Evolutionary conservation across 2,888 invertebrate species (phyloP), one percentile per base, ranked within the genome.

Genomic region (Uloborus plumipes): DNA sequence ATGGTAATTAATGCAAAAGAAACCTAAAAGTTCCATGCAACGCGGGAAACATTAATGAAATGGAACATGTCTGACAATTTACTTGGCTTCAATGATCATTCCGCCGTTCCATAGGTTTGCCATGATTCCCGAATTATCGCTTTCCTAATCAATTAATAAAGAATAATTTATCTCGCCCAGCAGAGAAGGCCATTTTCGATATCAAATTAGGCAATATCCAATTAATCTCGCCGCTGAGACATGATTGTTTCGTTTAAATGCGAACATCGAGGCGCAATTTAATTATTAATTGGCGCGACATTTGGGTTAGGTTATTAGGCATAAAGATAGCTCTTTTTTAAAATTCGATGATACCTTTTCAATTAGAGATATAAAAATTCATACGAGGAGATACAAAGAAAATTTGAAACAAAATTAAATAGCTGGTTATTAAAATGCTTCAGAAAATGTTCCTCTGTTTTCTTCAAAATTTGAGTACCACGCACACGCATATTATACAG

Each of bases 201-300:
- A 77, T 77, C 77, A 77, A 77, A 77, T 77, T 77, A 77, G 49
- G 70, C 77, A 64, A 58, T 64, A 62, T 71, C 65, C 77, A 65
- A 77, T 77, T 70, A 77, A 77, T 77, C 70, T 77, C 71, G 61
- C 53, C 62, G 22, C 53, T 39, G 55, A 71, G 70, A 69, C 77
- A 64, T 77, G 70, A 77, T 71, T 71, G 71, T 77, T 77, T 71
- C 77, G 71, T 70, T 71, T 39, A 77, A 58, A 65, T 49, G 70
- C 47, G 71, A 64, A 77, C 55, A 70, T 39, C 39, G 69, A 50
- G 69, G 65, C 55, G 65, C 26, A 65, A 71, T 77, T 65, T 70
- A 77, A 77, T 77, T 77, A 77, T 77, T 77, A 71, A 77, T 77
- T 77, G 55, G 71, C 77, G 70, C 70, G 77, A 77, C 65, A 65